Base-by-base conservation (phyloP, 2,888 invertebrate species). In the Leptinotarsa tumamoca region DNA sequence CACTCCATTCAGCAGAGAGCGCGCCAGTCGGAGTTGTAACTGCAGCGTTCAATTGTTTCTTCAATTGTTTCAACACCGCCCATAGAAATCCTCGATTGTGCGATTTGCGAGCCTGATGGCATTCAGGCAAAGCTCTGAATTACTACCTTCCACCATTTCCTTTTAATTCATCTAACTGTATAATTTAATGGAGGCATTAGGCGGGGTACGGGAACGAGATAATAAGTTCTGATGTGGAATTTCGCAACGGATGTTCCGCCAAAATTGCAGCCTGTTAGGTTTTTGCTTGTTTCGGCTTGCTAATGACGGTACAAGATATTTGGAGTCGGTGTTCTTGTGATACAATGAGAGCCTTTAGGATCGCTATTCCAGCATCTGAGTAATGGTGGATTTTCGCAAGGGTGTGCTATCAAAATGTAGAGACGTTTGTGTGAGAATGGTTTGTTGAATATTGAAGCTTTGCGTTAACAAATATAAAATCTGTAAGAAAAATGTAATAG, bases 21-120 rank as follows among this genome's bases (percentile, higher is more conserved):
- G 52, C 69, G 54, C 69, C n/a, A n/a, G 23, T 79, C 81, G 73
- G 75, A 77, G 78, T 76, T 78, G 82, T 81, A 82, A 80, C 82
- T 82, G 83, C 82, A 83, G 80, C 83, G 80, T 83, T 83, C 85
- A 84, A 85, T 84, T 85, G 84, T 83, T 79, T 80, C 80, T 80
- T 79, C 80, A 80, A 80, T 80, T 70, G 70, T 70, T 70, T 70
- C 70, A 70, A 70, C 58, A 58, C 58, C 58, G 83, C 83, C 81
- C 81, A 80, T 82, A 82, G 83, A 84, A 85, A 84, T 83, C 81
- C 82, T 80, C 83, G 82, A 84, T 85, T 85, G 84, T 84, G 78
- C 82, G 83, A 83, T 80, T 82, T 78, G 78, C 78, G 81, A 77
- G 81, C 82, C 82, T 81, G 82, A 84, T 83, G 84, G 83, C 84